Base-by-base conservation (phyloP, 2,113 vertebrate species). In the Corythornis vintsioides region DNA sequence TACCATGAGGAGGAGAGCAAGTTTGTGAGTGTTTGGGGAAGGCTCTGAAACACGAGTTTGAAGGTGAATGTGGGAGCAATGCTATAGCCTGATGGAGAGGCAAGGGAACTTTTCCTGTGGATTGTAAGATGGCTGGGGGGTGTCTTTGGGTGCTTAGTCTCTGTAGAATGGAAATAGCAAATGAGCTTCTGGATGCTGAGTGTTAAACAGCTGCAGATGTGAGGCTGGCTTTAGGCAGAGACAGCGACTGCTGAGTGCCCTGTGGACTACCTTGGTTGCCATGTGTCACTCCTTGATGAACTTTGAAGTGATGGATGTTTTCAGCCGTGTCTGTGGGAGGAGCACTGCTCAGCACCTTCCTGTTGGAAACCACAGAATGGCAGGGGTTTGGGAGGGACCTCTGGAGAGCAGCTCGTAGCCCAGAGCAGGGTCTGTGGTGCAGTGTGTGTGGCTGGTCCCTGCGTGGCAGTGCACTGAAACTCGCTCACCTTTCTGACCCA, bases 401-500 rank as follows among this genome's bases (percentile, higher is more conserved):
- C 61, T 63, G 38, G 10, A 42, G 25, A 24, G 22, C 48, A 50
- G 48, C 48, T 50, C 12, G 22, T 50, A 50, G 48, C 48, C 22
- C 48, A 50, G 12, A 50, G 48, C 22, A 47, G 28, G 8, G 13
- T 10, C 29, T 78, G 15, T 16, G 14, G 48, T 0, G 0, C 72
- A 53, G 28, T 5, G 21, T 7, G 2, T 4, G 3, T 2, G 3
- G 13, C 76, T 77, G 55, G 1, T 69, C 29, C 76, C 47, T 79
- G 57, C 48, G 28, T 63, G n/a, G 24, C 18, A 5, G 80, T 24
- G 48, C 48, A 38, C 3, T 17, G 45, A 40, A 59, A n/a, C 8
- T 3, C 2, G 5, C 50, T 71, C 35, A 8, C 16, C 12, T 45
- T 45, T 33, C 4, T 50, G 17, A 40, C 15, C 63, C 22, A 2